Evolutionary conservation across 2,888 invertebrate genomes (phyloP), one percentile per base, ranked within the genome.

Genomic region (Sussaba pulchella): DNA sequence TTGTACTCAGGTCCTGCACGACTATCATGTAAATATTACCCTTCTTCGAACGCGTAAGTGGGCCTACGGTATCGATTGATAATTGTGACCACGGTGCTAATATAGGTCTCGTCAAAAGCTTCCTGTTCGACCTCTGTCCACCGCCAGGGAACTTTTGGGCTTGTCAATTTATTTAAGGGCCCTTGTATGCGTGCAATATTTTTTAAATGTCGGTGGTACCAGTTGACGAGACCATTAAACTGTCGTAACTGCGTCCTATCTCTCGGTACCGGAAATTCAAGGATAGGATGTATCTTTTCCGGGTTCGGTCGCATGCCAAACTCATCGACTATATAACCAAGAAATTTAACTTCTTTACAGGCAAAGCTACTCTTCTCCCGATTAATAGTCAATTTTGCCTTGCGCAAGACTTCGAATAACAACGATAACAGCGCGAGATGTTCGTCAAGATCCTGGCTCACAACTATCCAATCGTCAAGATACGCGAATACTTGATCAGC

Each of bases 391-490:
- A 47, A 17, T 9, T 47, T 47, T 14, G 47, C 17, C 9, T 47
- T 17, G 6, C 47, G 47, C 17, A 47, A 8, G 17, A 47, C 47
- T 3, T 47, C 47, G 8, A 47, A 47, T 31, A 31, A 31, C 6
- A 31, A 6, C 6, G 31, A 31, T 31, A 31, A 31, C 31, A 31
- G 6, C 31, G 57, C 26, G 8, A 57, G 21, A 17, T 57, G 57
- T 31, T 57, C 57, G 14, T 57, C 36, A 14, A 57, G 57, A 8
- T 57, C 57, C 26, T 57, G 31, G 31, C 57, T 57, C 2, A 57
- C 57, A 6, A 57, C 14, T 8, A 57, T 57, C 31, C 57, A 57
- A 14, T 57, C 57, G 14, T 57, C 31, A 1, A 57, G 31, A 14
- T 57, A 57, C 17, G 57, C 57, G 31, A 57, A 57, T 31, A 57